Conservation (phyloP, 30 jellyfish, hydroid and myxozoan genomes). For the Rhopilema esculentum region DNA sequence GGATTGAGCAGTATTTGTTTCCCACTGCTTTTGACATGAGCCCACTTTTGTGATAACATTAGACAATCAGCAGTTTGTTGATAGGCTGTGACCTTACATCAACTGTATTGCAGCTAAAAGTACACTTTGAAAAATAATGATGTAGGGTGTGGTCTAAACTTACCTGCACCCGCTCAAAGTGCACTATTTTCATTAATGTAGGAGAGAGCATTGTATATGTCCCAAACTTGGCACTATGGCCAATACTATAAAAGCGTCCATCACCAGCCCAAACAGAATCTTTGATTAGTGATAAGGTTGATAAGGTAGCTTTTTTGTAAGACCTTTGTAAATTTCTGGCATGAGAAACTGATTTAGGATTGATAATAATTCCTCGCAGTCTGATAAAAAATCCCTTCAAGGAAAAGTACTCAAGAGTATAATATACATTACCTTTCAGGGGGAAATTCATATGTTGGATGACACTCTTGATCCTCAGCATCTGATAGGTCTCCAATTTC, state of each 20-base stretch:
- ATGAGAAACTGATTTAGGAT: conserved; percentile 11
- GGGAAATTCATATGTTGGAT: background rate
- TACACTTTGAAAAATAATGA: background rate
- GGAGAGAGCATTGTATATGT: conserved; percentile 1
- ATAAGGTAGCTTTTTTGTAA: background rate
- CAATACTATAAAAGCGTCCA: conserved; percentile 38
- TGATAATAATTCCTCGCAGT: background rate
- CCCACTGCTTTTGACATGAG: conserved; percentile 12
- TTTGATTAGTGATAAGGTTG: background rate
- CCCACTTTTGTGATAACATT: background rate
- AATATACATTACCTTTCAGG: background rate
- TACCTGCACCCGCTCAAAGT: conserved; percentile 23
- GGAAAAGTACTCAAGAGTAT: background rate
- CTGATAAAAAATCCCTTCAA: conserved; percentile 7
- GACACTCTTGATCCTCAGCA: conserved; percentile 15
- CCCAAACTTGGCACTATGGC: conserved; percentile 38
- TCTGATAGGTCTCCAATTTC: conserved; percentile 11
- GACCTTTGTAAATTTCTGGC: conserved; percentile 9
- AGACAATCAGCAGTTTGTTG: conserved; percentile 10
- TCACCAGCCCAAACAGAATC: conserved; percentile 49
- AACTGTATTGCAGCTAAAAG: background rate
- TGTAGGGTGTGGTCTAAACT: too few relatives aligned
- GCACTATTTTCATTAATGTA: conserved; percentile 4
- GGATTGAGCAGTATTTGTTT: background rate
- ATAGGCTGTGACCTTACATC: conserved; percentile 4